Percentiles rank a stretch among this genome's conserved stretches.
phyloP scores from a whole-genome alignment of 2,797 vertebrate genomes.

The Typhlichthys eigenmanni region DNA sequence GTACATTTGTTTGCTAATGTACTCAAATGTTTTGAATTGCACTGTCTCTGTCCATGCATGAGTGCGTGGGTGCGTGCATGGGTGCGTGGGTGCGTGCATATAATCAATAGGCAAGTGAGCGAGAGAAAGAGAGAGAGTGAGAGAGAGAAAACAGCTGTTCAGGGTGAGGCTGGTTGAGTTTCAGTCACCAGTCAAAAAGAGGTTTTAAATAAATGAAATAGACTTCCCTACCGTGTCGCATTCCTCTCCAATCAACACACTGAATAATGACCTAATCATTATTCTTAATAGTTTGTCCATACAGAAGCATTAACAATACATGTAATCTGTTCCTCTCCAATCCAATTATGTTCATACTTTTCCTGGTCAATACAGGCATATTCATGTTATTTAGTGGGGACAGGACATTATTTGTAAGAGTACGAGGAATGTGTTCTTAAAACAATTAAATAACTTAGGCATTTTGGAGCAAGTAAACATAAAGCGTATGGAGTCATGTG shows the following conservation, averaged over 20 bases:
- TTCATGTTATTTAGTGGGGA: constrained; percentile 10
- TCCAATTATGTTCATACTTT: constrained; percentile 3
- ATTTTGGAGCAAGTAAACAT: too few species aligned
- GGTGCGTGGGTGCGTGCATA: neutral
- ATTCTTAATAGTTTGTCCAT: too few species aligned
- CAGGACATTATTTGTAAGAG: too few species aligned
- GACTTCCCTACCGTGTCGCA: constrained; percentile 19
- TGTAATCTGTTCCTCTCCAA: constrained; percentile 10
- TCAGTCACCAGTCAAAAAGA: constrained; percentile 40
- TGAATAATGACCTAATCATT: constrained; percentile 21
- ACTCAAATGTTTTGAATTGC: constrained; percentile 16
- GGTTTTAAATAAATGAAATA: constrained; percentile 6
- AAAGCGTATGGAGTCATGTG: too few species aligned
- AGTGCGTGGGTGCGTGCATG: constrained; percentile 35
- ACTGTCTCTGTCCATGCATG: constrained; percentile 13
- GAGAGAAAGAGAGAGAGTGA: constrained; percentile 16
- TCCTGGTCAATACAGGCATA: constrained; percentile 26
- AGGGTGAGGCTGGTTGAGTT: constrained; percentile 68
- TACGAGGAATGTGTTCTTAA: too few species aligned
- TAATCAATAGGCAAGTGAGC: constrained; percentile 18
- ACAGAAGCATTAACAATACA: neutral
- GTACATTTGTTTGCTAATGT: constrained; percentile 4
- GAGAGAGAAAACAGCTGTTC: constrained; percentile 15
- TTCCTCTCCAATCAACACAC: constrained; percentile 12
- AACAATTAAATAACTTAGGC: too few species aligned